Evolutionary conservation across 2,888 invertebrate species (phyloP).

Genomic region (Ennomos erosarius): DNA sequence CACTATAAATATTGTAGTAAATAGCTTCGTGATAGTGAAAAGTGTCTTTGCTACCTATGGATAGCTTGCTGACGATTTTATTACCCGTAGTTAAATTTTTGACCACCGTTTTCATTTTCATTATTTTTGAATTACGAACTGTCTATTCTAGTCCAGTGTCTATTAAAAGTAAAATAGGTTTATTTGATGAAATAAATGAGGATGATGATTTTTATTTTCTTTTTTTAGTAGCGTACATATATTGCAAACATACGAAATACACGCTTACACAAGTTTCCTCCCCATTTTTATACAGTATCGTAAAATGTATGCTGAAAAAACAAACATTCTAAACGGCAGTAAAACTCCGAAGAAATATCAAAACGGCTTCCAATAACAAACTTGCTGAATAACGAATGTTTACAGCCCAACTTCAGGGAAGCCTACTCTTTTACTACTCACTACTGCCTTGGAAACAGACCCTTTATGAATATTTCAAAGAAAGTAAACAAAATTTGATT

Average conservation of each 20-base stretch:
- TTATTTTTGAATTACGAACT: too few relatives aligned
- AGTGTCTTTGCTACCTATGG: too few relatives aligned
- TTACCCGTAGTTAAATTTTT: too few relatives aligned
- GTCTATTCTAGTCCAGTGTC: too few relatives aligned
- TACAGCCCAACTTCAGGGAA: slow-evolving; percentile 40
- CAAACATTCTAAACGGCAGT: slow-evolving; percentile 35
- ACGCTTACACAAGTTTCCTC: background rate
- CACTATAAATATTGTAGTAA: too few relatives aligned
- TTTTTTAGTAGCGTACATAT: background rate
- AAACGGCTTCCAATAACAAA: slow-evolving; percentile 45
- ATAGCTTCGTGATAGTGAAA: too few relatives aligned
- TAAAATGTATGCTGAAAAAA: slow-evolving; percentile 25
- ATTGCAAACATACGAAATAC: background rate
- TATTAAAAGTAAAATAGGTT: too few relatives aligned
- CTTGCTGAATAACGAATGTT: slow-evolving; percentile 36
- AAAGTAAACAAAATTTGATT: slow-evolving; percentile 16
- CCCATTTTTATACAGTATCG: slow-evolving; percentile 10
- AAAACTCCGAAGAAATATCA: slow-evolving; percentile 40
- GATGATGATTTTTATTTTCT: too few relatives aligned
- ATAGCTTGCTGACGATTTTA: too few relatives aligned
- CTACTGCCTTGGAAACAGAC: slow-evolving; percentile 16
- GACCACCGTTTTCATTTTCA: too few relatives aligned
- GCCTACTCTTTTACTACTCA: slow-evolving; percentile 34
- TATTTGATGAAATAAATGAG: too few relatives aligned
- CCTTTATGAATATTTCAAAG: slow-evolving; percentile 19